Evolutionary conservation across 2,113 vertebrate genomes (phyloP).

Genomic region (Rhegmatorhina hoffmannsi): DNA sequence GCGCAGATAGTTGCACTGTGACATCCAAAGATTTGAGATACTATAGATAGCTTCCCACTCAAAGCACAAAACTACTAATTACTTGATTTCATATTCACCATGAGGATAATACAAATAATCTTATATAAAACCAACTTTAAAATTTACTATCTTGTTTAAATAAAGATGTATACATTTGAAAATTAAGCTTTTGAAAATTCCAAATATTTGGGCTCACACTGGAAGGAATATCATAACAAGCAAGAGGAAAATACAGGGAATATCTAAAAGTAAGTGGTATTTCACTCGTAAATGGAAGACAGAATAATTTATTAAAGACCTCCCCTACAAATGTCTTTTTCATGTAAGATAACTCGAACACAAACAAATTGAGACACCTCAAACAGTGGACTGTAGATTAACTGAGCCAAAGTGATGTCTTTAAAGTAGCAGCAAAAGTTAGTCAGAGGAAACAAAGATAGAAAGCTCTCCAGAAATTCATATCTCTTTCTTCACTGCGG

Average conservation of each 20-base stretch:
- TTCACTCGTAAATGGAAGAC: neutral
- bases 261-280: neutral
- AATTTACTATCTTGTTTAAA: neutral
- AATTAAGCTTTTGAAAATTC: accelerated
- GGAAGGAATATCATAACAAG: neutral
- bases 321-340: neutral
- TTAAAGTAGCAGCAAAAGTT: neutral
- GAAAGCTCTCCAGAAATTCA: neutral
- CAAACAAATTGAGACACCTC: neutral
- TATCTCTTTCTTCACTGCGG: neutral
- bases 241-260: neutral
- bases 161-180: neutral
- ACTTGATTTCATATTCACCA: neutral
- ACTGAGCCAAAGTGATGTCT: neutral
- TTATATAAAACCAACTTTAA: neutral
- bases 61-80: neutral
- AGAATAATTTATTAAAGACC: neutral
- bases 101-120: neutral
- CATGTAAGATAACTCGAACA: neutral
- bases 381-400: neutral
- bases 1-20: accelerated
- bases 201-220: neutral
- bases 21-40: neutral
- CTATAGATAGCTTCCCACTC: neutral
- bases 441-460: neutral